Base-by-base conservation (phyloP, 2,888 invertebrate species). In the Drosophila quasianomalipes region DNA sequence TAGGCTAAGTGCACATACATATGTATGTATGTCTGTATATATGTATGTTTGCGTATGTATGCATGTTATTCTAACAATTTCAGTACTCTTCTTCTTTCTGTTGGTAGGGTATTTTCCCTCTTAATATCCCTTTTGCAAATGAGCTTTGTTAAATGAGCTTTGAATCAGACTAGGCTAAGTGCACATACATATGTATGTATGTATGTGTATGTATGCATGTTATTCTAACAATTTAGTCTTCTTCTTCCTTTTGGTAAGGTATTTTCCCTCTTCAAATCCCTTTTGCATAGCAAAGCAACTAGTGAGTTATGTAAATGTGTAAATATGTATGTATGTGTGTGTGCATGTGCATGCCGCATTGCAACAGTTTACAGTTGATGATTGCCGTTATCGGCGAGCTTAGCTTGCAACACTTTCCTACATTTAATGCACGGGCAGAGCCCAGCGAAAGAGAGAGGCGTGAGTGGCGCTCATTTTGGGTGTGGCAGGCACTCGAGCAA, bases 381-480 rank as follows among this genome's bases (percentile, higher is more conserved):
- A 30, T 52, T 47, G 22, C 69, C 57, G 55, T 66, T 76, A 68
- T 58, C 53, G 41, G n/a, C 35, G 57, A n/a, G 57, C 57, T 39
- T n/a, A 39, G 47, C 65, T 82, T 79, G 81, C 81, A 83, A 79
- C 83, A 85, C 85, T 85, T 85, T 85, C 85, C 81, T 85, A 64
- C 69, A 74, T 70, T 70, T 70, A 70, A 74, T 65, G 73, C 66
- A 7, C n/a, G 51, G 16, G 39, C 52, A 62, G 7, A 47, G 33
- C 52, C 31, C 66, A 39, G 57, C 57, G 31, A 35, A 37, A n/a
- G n/a, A 57, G 57, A 35, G 53, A 51, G 73, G 65, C 66, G 63
- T 60, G 60, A 47, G 22, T 33, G 33, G 33, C 22, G 33, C 74
- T n/a, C 39, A 26, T n/a, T 33, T 51, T 66, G 73, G 77, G 78